These are phyloP conservation scores for Heliconius aoede DNA, from an alignment of 2,888 invertebrate species.

Conservation along the genomic window DNA sequence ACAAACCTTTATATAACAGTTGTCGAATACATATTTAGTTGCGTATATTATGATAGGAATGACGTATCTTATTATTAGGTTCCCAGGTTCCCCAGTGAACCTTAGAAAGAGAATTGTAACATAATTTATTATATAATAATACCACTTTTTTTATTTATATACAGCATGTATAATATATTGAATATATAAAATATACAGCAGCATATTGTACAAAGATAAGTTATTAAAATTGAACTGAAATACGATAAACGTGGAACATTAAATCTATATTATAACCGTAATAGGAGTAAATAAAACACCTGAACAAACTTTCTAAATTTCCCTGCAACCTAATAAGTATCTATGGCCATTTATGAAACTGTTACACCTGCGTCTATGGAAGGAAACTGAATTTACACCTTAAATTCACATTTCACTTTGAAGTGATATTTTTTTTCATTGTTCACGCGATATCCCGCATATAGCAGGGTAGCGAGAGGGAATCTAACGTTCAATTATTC, in stretches of 20 bases:
- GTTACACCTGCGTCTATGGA: slow-evolving; percentile 21
- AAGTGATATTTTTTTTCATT: too few species aligned
- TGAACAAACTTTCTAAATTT: slow-evolving; percentile 28
- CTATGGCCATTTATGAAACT: slow-evolving; percentile 30
- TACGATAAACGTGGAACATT: not conserved
- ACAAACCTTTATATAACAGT: slow-evolving; percentile 2
- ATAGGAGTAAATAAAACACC: slow-evolving; percentile 24
- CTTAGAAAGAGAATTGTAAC: too few species aligned
- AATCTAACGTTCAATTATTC: not conserved
- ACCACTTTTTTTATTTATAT: too few species aligned
- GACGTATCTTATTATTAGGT: too few species aligned
- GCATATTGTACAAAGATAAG: not conserved
- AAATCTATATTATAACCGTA: slow-evolving; percentile 2
- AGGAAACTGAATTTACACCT: too few species aligned
- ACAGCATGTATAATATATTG: too few species aligned
- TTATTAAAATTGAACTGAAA: not conserved
- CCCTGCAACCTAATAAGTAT: slow-evolving; percentile 28
- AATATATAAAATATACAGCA: too few species aligned
- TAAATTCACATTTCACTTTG: too few species aligned
- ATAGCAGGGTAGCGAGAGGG: not conserved
- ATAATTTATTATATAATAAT: too few species aligned
- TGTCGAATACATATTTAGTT: too few species aligned
- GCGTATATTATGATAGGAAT: too few species aligned
- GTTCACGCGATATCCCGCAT: not conserved
- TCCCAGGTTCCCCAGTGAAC: too few species aligned